Conservation (phyloP, 2,113 vertebrate genomes). For the Apeltes quadracus region DNA sequence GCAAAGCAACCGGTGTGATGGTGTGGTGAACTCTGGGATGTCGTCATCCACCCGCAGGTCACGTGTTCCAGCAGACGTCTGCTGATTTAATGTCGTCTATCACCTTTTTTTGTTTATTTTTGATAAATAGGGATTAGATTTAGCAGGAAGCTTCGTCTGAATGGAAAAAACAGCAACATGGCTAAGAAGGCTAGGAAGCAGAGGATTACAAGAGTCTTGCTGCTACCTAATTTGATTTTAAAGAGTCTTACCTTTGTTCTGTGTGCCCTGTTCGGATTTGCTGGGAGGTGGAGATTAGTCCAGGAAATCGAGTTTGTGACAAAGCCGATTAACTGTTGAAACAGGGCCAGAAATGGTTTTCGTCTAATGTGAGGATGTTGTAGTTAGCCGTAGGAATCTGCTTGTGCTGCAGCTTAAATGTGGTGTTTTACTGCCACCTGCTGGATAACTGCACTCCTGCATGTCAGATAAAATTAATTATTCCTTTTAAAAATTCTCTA, state of each 20-base stretch:
- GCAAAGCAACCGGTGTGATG: constrained; percentile 38
- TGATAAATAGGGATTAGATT: constrained; percentile 70
- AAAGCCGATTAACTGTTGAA: constrained; percentile 80
- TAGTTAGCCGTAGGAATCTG: not conserved
- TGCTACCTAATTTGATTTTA: constrained; percentile 74
- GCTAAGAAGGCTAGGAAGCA: constrained; percentile 63
- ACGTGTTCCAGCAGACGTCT: not conserved
- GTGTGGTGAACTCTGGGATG: not conserved
- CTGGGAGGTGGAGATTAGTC: constrained; percentile 74
- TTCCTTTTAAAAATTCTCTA: not conserved
- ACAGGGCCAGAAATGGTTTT: constrained; percentile 64
- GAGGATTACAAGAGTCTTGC: constrained; percentile 79
- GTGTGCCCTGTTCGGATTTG: constrained; percentile 63
- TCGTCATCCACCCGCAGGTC: constrained; percentile 18
- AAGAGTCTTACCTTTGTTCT: constrained; percentile 79
- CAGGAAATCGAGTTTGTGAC: constrained; percentile 64
- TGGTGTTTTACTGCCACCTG: constrained; percentile 65
- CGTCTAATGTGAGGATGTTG: constrained; percentile 16
- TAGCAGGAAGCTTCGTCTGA: constrained; percentile 49
- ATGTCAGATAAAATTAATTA: not conserved
- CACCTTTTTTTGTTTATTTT: constrained; percentile 29
- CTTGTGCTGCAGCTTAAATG: not conserved
- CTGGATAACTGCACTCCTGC: constrained; percentile 8
- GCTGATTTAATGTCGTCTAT: constrained; percentile 23
- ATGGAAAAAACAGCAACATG: constrained; percentile 50